Evolutionary conservation across 1,140 invertebrate genomes (phyloP).

Genomic region (Drosophila nigromelanica): DNA sequence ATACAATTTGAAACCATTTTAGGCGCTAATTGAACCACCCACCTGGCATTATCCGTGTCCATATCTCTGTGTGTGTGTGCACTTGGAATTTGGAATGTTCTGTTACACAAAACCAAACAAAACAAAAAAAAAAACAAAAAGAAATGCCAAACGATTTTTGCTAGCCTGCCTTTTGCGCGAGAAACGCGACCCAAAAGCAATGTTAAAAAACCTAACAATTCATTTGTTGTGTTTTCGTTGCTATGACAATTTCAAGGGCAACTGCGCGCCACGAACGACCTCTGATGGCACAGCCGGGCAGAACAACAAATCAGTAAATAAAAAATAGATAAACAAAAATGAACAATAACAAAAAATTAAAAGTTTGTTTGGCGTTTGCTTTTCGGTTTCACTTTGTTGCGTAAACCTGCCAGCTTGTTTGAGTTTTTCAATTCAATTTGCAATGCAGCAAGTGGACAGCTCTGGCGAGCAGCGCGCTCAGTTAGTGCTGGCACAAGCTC

Average conservation of each 20-base stretch:
- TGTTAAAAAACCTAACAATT: conserved; percentile 18
- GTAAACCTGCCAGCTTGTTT: conserved; percentile 17
- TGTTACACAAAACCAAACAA: not conserved
- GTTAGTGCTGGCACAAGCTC: not conserved
- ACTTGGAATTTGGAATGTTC: conserved; percentile 30
- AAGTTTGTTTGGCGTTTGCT: conserved; percentile 6
- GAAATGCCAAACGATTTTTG: conserved; percentile 15
- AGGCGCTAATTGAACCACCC: not conserved
- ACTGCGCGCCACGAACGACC: conserved; percentile 1
- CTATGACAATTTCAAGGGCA: conserved; percentile 40
- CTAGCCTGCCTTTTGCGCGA: conserved; percentile 12
- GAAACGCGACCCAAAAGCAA: conserved; percentile 14
- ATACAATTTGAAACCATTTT: not conserved
- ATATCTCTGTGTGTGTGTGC: conserved; percentile 5
- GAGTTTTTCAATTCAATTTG: conserved; percentile 33
- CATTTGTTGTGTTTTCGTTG: conserved; percentile 40
- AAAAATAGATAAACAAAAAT: conserved; percentile 1
- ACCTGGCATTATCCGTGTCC: conserved; percentile 32
- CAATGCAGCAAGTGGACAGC: conserved; percentile 20
- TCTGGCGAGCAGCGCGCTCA: conserved; percentile 13
- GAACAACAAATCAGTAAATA: conserved; percentile 4
- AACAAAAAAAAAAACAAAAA: too few species aligned
- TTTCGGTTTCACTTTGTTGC: conserved; percentile 3
- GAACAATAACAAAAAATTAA: conserved; percentile 11
- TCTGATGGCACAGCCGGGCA: not conserved